phyloP scores from a whole-genome alignment of 2,113 vertebrate species.

The Lophotis ruficrista region DNA sequence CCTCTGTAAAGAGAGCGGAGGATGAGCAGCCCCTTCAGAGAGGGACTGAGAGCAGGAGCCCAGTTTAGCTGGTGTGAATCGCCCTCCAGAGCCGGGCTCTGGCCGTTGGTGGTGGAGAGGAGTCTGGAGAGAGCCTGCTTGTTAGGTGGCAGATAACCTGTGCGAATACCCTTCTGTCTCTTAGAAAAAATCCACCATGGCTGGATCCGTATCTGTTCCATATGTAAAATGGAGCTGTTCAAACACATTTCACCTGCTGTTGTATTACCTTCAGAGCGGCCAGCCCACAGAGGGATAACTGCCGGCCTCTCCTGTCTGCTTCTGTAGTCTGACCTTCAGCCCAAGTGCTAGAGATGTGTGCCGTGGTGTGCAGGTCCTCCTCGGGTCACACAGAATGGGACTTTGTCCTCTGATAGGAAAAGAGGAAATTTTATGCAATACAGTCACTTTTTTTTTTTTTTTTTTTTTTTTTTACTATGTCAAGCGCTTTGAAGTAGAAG shows the following conservation, averaged over 20 bases:
- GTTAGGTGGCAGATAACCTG: background rate
- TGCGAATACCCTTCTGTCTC: background rate
- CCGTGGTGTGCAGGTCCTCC: background rate
- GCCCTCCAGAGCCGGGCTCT: background rate
- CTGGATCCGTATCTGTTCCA: background rate
- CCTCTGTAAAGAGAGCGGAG: background rate
- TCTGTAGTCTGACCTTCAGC: background rate
- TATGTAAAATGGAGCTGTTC: background rate
- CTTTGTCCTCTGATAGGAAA: background rate
- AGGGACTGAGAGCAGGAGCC: background rate
- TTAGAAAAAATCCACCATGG: background rate
- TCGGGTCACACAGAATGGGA: background rate
- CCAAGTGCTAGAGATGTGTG: background rate
- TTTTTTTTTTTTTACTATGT: too few relatives aligned
- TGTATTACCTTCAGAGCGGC: background rate
- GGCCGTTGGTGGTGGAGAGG: rapidly evolving
- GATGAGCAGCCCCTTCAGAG: background rate
- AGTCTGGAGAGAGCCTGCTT: background rate
- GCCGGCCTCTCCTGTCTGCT: background rate
- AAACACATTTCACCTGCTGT: background rate
- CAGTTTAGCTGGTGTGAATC: background rate
- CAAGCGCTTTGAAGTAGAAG: background rate
- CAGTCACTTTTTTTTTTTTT: background rate
- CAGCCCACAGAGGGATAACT: background rate
- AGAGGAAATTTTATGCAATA: background rate